A percentile compares a stretch with the other conserved stretches of the same genome.
These are phyloP conservation scores for Caenorhabditis auriculariae DNA, from an alignment of 2,888 invertebrate genomes.

Conservation along the genomic window DNA sequence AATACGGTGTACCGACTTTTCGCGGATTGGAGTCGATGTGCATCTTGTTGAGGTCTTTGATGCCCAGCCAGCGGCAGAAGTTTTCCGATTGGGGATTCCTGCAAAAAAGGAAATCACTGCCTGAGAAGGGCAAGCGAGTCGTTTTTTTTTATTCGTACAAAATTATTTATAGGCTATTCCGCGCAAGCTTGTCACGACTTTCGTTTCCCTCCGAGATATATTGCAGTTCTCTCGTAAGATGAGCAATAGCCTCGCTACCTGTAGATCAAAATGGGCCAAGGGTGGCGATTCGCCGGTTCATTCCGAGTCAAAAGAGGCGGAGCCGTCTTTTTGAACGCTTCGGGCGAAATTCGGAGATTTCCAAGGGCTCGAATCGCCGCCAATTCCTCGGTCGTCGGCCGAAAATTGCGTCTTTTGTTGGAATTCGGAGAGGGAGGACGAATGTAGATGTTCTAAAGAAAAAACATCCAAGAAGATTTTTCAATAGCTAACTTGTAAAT, in stretches of 20 bases:
- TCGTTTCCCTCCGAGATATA: too few species aligned
- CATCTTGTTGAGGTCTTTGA: conserved; percentile 52
- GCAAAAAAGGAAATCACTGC: too few species aligned
- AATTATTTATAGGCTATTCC: too few species aligned
- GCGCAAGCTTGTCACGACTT: too few species aligned
- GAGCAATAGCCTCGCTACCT: conserved; percentile 8
- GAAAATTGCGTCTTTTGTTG: conserved; percentile 68
- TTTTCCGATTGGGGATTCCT: conserved; percentile 56
- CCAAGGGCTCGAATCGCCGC: conserved; percentile 70
- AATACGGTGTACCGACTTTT: conserved; percentile 29
- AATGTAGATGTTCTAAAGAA: background rate
- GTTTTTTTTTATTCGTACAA: too few species aligned
- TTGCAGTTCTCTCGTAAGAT: too few species aligned
- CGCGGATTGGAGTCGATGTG: conserved; percentile 27
- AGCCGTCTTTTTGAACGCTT: conserved; percentile 79
- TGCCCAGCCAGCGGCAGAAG: conserved; percentile 55
- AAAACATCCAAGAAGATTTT: too few species aligned
- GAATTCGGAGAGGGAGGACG: conserved; percentile 74
- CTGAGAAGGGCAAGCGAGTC: too few species aligned
- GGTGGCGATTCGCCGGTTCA: conserved; percentile 2
- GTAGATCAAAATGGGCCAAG: conserved; percentile 32
- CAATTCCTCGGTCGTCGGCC: conserved; percentile 67
- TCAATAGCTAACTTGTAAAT: too few species aligned
- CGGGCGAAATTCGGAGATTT: conserved; percentile 73
- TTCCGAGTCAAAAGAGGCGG: conserved; percentile 67